phyloP scores from a whole-genome alignment of 1,140 invertebrate species.

The Spodoptera frugiperda region DNA sequence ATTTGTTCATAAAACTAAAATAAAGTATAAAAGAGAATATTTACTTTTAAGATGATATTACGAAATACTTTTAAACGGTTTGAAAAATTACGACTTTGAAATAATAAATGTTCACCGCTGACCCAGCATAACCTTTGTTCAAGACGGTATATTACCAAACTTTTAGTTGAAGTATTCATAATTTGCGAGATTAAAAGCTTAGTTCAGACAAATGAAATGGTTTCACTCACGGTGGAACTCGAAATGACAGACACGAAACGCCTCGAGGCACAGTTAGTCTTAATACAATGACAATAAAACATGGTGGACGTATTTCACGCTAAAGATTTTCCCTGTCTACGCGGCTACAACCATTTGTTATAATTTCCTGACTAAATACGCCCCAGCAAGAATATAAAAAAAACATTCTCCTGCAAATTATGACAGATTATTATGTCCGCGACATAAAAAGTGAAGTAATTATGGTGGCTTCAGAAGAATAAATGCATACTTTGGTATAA shows the following conservation, averaged over 20 bases:
- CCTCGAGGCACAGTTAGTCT: slow-evolving; percentile 36
- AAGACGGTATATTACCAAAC: background rate
- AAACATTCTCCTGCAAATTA: slow-evolving; percentile 60
- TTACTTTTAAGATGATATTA: too few species aligned
- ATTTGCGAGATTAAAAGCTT: slow-evolving; percentile 21
- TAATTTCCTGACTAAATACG: slow-evolving; percentile 61
- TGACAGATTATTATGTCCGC: slow-evolving; percentile 66
- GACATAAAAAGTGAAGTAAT: slow-evolving; percentile 27
- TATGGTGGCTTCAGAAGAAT: background rate
- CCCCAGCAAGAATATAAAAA: slow-evolving; percentile 56
- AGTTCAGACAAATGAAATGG: slow-evolving; percentile 18
- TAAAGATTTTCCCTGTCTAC: slow-evolving; percentile 48
- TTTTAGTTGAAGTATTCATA: slow-evolving; percentile 5
- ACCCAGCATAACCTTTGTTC: slow-evolving; percentile 1
- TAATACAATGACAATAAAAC: slow-evolving; percentile 50
- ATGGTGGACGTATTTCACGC: slow-evolving; percentile 48
- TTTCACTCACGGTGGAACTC: background rate
- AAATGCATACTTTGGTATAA: too few species aligned
- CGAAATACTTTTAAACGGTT: background rate
- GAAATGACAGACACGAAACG: slow-evolving; percentile 12
- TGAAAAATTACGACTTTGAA: background rate
- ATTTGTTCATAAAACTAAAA: too few species aligned
- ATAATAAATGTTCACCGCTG: background rate
- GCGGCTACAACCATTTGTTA: slow-evolving; percentile 62
- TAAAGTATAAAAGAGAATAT: too few species aligned